phyloP scores from a whole-genome alignment of 2,113 vertebrate genomes.

The Ptilonorhynchus violaceus region DNA sequence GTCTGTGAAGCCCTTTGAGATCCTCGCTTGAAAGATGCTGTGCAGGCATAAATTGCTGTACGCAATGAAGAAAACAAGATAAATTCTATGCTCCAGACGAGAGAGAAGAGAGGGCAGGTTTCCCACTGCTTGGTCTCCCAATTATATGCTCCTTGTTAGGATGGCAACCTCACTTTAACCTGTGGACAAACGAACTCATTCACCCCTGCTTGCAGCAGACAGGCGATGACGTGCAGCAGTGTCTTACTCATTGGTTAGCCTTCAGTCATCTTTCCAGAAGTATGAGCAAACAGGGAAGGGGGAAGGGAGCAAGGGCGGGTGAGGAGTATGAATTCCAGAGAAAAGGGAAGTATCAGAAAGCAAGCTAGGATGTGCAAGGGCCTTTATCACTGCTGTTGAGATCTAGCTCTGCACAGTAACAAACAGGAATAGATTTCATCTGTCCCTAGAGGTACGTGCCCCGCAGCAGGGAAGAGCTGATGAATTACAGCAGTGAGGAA shows the following conservation, averaged over 20 bases:
- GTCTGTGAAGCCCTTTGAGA: constrained; percentile 25
- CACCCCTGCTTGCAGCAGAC: constrained; percentile 67
- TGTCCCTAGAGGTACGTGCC: constrained; percentile 60
- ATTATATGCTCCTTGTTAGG: constrained; percentile 8
- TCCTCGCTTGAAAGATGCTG: constrained; percentile 32
- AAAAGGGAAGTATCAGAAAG: constrained; percentile 63
- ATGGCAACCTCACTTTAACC: constrained; percentile 40
- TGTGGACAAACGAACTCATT: constrained; percentile 68
- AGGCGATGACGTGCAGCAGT: constrained; percentile 55
- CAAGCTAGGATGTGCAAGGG: constrained; percentile 52
- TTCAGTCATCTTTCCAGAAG: constrained; percentile 72
- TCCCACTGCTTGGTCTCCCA: constrained; percentile 38
- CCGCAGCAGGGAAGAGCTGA: constrained; percentile 27
- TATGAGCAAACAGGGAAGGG: constrained; percentile 65
- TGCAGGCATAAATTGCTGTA: constrained; percentile 30
- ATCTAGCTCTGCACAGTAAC: constrained; percentile 25
- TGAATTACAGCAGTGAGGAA: constrained; percentile 42
- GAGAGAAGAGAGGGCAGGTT: constrained; percentile 26
- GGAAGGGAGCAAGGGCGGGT: constrained; percentile 12
- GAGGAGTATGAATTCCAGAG: constrained; percentile 41
- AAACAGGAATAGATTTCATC: constrained; percentile 48
- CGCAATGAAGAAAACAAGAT: constrained; percentile 8
- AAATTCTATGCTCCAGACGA: constrained; percentile 36
- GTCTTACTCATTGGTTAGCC: constrained; percentile 71
- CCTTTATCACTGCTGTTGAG: constrained; percentile 37